Conservation (phyloP, 2,888 invertebrate species). For the Lomographa bimaculata region DNA sequence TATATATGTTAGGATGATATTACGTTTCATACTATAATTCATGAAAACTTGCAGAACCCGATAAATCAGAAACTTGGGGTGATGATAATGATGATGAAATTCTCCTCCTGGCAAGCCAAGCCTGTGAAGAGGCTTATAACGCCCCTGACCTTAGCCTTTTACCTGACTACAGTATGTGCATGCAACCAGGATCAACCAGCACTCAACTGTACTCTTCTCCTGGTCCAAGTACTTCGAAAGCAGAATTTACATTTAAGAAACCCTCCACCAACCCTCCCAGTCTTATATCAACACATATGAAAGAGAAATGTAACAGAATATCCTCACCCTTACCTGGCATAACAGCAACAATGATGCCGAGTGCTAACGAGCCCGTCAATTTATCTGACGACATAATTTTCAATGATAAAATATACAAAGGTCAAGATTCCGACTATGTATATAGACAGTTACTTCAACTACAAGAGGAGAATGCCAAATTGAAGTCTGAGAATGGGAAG, state of each 20-base stretch:
- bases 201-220: slow-evolving; percentile 53
- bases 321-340: slow-evolving; percentile 71
- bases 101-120: slow-evolving; percentile 73
- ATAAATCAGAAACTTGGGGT: slow-evolving; percentile 61
- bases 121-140: slow-evolving; percentile 65
- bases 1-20: too few species aligned
- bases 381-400: slow-evolving; percentile 55
- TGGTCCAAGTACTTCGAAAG: slow-evolving; percentile 56
- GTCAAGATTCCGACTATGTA: slow-evolving; percentile 55
- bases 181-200: slow-evolving; percentile 67
- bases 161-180: slow-evolving; percentile 66
- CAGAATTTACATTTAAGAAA: slow-evolving; percentile 61
- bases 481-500: slow-evolving; percentile 73
- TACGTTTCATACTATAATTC: too few species aligned
- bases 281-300: slow-evolving; percentile 54
- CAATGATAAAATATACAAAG: slow-evolving; percentile 60
- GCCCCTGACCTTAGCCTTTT: slow-evolving; percentile 47
- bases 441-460: slow-evolving; percentile 61
- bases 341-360: slow-evolving; percentile 46
- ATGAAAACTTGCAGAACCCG: slow-evolving; percentile 27
- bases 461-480: slow-evolving; percentile 68
- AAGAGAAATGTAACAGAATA: slow-evolving; percentile 64
- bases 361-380: slow-evolving; percentile 39
- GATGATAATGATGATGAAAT: slow-evolving; percentile 78
- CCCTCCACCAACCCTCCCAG: slow-evolving; percentile 47